Base-by-base conservation (phyloP, 2,888 invertebrate genomes). In the Leptinotarsa haldemani region DNA sequence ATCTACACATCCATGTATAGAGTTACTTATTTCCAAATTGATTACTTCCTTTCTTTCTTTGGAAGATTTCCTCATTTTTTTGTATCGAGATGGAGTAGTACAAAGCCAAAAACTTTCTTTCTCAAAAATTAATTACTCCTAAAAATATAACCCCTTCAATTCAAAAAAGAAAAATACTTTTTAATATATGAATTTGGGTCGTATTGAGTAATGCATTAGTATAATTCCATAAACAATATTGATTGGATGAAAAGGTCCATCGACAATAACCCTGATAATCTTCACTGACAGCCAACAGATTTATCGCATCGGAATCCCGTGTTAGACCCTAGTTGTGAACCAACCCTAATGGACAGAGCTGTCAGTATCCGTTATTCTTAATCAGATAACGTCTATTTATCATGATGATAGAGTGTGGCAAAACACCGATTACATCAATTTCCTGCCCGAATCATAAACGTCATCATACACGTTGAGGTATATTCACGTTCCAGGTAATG, bases 391-490 rank as follows among this genome's bases (percentile, higher is more conserved):
- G 71, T 72, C 74, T 75, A 75, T 79, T 73, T 69, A 75, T 79
- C 76, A 79, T 50, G 25, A 74, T 79, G 79, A 79, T 79, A 75
- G 77, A 76, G 74, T 76, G 77, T 71, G 77, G 77, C 73, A 75
- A 73, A 70, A 69, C 70, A 47, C 69, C 79, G 76, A 77, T 76
- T 77, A 78, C 77, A 66, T 78, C 75, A 78, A 77, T 77, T 77
- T 75, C 69, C 74, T 22, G 20, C 20, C 25, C 22, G 2, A 15
- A 58, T 58, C 58, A 58, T 58, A 58, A 40, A 12, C 40, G 7
- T 18, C n/a, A 25, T 58, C 58, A 25, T 58, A 25, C 9, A 40
- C 9, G 7, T 18, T 52, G 18, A 18, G 18, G 12, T 52, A 52
- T 4, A 52, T 52, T 18, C 12, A 7, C 52, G 52, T 52, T 40